A percentile compares a stretch with the other conserved stretches of the same genome.
Evolutionary conservation across 2,888 invertebrate genomes (phyloP).

Genomic region (Slavum lentiscoides): DNA sequence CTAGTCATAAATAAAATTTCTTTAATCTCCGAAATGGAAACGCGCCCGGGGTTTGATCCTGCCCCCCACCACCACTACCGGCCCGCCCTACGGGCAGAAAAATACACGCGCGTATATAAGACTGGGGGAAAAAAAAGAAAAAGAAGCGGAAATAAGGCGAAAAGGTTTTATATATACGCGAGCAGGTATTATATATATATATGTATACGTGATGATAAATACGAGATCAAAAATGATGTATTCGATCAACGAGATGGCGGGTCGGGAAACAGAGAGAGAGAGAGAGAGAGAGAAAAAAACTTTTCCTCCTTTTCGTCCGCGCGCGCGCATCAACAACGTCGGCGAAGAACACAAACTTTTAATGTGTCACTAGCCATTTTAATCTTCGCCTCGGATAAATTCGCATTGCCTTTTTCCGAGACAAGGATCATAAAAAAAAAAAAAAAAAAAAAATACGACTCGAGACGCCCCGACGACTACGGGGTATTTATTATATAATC

Average conservation of each 20-base stretch:
- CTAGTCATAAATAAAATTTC: conserved; percentile 53
- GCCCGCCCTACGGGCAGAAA: too few species aligned
- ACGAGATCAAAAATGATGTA: conserved; percentile 53
- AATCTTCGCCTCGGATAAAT: conserved; percentile 40
- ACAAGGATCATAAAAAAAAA: conserved; percentile 24
- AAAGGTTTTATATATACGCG: too few species aligned
- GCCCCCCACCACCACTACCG: background rate
- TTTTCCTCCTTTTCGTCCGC: conserved; percentile 15
- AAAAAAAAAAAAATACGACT: too few species aligned
- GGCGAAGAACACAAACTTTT: conserved; percentile 31
- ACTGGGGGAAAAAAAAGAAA: too few species aligned
- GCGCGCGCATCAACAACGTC: conserved; percentile 14
- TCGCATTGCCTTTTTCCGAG: conserved; percentile 22
- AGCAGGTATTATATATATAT: too few species aligned
- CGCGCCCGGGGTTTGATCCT: conserved; percentile 48
- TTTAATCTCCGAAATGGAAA: conserved; percentile 53
- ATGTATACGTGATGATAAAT: conserved; percentile 43
- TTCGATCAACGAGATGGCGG: conserved; percentile 52
- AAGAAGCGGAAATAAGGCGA: too few species aligned
- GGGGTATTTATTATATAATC: too few species aligned
- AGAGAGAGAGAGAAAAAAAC: conserved; percentile 16
- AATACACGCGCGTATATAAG: too few species aligned
- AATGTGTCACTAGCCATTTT: conserved; percentile 42
- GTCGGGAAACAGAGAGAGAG: background rate
- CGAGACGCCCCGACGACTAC: too few species aligned